Evolutionary conservation across 2,113 vertebrate species (phyloP).

Genomic region (Camelus bactrianus): DNA sequence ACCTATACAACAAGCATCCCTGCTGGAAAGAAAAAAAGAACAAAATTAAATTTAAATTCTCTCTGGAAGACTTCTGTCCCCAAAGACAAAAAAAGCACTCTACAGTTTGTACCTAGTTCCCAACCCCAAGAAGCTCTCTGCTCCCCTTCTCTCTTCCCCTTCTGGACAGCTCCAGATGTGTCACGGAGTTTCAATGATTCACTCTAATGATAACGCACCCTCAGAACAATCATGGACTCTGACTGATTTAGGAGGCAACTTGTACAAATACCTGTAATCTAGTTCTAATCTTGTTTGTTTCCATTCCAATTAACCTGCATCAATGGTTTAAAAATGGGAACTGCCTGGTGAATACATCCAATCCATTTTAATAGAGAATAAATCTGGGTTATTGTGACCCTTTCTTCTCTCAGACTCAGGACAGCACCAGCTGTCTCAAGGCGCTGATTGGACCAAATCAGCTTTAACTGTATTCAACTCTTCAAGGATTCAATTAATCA

Average conservation of each 20-base stretch:
- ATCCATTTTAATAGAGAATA: conserved; percentile 73
- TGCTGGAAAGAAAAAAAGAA: conserved; percentile 47
- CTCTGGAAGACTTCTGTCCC: conserved; percentile 40
- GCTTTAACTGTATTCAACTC: conserved; percentile 80
- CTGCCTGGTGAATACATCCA: conserved; percentile 69
- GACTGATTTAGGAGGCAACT: conserved; percentile 75
- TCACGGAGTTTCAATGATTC: conserved; percentile 42
- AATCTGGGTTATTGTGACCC: conserved; percentile 78
- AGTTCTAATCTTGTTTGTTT: conserved; percentile 83
- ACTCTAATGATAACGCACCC: conserved; percentile 58
- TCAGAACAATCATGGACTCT: conserved; percentile 71
- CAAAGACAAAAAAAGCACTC: conserved; percentile 47
- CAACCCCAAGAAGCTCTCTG: not conserved
- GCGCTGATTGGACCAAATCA: conserved; percentile 60
- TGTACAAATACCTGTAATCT: conserved; percentile 80
- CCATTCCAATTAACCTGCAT: conserved; percentile 81
- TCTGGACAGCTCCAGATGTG: conserved; percentile 70
- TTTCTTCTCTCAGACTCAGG: not conserved
- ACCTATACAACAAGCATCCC: conserved; percentile 55
- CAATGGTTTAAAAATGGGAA: conserved; percentile 79
- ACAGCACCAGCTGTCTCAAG: conserved; percentile 67
- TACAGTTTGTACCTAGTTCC: not conserved
- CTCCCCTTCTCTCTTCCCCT: not conserved
- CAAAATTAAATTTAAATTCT: conserved; percentile 69
- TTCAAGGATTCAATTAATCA: conserved; percentile 87